Evolutionary conservation across 1,140 invertebrate species (phyloP), one percentile per base, ranked within the genome.

Genomic region (Aphaenogaster ashmeadi): DNA sequence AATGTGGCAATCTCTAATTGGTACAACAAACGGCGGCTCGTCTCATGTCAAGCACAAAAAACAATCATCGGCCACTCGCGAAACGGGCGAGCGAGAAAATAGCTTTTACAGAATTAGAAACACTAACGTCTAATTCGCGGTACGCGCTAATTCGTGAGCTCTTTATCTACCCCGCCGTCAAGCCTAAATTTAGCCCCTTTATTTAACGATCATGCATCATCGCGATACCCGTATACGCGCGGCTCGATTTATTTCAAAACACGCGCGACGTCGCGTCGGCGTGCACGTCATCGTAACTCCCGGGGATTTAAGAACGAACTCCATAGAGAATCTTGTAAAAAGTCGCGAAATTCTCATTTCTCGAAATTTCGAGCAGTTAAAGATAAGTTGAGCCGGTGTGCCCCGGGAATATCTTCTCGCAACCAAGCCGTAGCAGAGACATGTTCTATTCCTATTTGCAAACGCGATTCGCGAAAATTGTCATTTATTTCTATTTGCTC

Each of bases 71-170:
- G 52, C 69, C 52, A n/a, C 21, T 72, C 79, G 18, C 41, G 54
- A 15, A 13, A 58, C 80, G 11, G 13, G 69, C 80, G 38, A 84
- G 69, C 41, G 69, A 75, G 80, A 84, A 84, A 84, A 84, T 75
- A 75, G 69, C 80, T 36, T 47, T 60, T 47, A 60, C 80, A 50
- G 27, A 74, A 60, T 84, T 75, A 84, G 80, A 84, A 60, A 50
- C 54, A 50, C 27, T 27, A 27, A 27, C 21, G 44, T 38, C 54
- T 83, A 84, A 84, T 84, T 84, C 69, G 27, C n/a, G 9, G 60
- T 80, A 80, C 77, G 60, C 54, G 41, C 80, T 83, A 83, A 83
- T 83, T 84, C 69, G 69, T 60, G 41, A 84, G n/a, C 41, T 62
- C 41, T 84, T 54, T 50, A 38, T 75, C 27, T 38, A 58, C 18